Evolutionary conservation across 2,888 invertebrate species (phyloP).

Genomic region (Lamellibrachia columna): DNA sequence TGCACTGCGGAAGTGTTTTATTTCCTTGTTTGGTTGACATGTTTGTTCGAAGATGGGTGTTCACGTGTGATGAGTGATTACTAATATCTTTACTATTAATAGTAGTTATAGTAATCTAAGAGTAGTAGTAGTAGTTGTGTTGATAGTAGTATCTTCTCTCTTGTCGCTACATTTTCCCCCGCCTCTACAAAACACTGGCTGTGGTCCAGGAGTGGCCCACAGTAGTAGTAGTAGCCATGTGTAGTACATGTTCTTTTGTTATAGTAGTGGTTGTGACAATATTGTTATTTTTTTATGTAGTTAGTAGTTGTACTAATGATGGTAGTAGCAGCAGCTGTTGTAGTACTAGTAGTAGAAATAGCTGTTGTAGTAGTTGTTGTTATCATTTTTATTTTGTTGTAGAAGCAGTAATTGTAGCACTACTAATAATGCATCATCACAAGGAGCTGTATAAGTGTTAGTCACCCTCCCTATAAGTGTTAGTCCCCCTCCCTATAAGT

Average conservation of each 20-base stretch:
- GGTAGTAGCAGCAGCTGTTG: background rate
- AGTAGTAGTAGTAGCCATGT: background rate
- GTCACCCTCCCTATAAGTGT: background rate
- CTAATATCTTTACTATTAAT: background rate
- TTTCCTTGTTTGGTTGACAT: background rate
- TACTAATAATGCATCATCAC: background rate
- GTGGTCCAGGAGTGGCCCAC: too few relatives aligned
- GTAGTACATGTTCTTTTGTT: too few relatives aligned
- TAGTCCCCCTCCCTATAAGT: background rate
- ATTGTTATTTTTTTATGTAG: background rate
- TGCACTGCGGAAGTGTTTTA: background rate
- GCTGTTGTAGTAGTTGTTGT: background rate
- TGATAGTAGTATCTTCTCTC: conserved; percentile 21
- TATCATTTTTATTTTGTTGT: background rate
- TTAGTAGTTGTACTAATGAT: background rate
- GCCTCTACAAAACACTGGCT: too few relatives aligned
- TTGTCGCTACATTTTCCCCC: too few relatives aligned
- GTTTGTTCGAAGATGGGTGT: background rate
- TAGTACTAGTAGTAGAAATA: background rate
- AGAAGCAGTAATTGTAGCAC: background rate
- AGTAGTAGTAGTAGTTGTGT: conserved; percentile 8
- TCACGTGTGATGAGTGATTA: background rate
- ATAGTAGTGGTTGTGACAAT: too few relatives aligned
- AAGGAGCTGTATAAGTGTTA: background rate
- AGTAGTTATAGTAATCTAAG: background rate